Evolutionary conservation across 2,888 invertebrate species (phyloP).

Genomic region (Caenorhabditis sp.): DNA sequence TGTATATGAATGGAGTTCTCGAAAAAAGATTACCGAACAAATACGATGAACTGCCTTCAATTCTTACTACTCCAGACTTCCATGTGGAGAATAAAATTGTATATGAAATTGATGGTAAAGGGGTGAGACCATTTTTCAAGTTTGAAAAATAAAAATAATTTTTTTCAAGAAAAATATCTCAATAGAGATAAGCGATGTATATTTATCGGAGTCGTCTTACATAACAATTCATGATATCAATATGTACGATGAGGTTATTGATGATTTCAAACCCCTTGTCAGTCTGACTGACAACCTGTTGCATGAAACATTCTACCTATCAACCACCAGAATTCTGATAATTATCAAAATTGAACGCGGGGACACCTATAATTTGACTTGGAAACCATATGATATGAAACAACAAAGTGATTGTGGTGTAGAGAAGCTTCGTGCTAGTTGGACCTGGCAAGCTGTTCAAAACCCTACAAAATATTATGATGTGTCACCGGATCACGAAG

Average conservation of each 20-base stretch:
- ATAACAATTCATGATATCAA: not conserved
- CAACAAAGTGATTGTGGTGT: conserved; percentile 44
- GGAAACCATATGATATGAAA: conserved; percentile 22
- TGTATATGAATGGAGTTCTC: too few relatives aligned
- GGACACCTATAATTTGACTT: conserved; percentile 28
- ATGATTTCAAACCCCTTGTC: too few relatives aligned
- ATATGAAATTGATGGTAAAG: not conserved
- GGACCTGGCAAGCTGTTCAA: conserved; percentile 44
- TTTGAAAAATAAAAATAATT: too few relatives aligned
- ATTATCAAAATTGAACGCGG: conserved; percentile 11
- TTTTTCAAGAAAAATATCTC: not conserved
- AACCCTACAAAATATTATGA: conserved; percentile 17
- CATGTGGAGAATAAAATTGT: not conserved
- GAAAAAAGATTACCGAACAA: too few relatives aligned
- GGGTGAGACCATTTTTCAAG: too few relatives aligned
- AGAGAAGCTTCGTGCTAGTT: conserved; percentile 47
- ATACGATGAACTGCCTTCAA: too few relatives aligned
- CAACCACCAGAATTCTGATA: not conserved
- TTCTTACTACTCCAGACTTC: not conserved
- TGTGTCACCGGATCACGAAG: conserved; percentile 20
- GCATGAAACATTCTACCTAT: not conserved
- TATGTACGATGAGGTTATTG: not conserved
- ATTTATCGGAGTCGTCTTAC: not conserved
- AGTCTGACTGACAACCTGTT: too few relatives aligned
- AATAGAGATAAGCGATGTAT: not conserved